Percentiles rank a stretch among this genome's conserved stretches.
These are phyloP conservation scores for Alfaro cultratus DNA, from an alignment of 2,797 vertebrate species.

Conservation along the genomic window DNA sequence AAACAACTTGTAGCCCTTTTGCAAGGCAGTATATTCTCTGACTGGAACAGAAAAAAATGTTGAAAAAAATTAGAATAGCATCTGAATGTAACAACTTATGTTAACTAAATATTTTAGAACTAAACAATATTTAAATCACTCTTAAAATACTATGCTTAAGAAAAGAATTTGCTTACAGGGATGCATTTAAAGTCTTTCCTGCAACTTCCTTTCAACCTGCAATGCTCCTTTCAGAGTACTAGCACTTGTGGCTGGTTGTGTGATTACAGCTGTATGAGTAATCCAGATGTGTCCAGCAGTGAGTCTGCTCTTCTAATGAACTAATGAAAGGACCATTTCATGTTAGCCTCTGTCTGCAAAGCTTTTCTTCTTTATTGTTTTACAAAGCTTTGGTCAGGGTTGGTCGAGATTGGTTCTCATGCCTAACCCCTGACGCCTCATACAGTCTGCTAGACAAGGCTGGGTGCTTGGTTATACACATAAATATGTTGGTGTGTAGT, in stretches of 20 bases:
- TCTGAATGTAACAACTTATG: neutral
- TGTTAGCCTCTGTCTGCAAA: conserved; percentile 55
- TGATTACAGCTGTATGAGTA: conserved; percentile 64
- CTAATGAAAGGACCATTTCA: conserved; percentile 60
- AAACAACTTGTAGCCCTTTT: conserved; percentile 2
- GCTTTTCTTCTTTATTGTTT: conserved; percentile 68
- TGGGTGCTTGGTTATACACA: conserved; percentile 19
- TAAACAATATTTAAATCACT: neutral
- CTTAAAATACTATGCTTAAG: neutral
- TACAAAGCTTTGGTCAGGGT: conserved; percentile 53
- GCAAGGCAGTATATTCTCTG: neutral
- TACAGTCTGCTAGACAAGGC: conserved; percentile 49
- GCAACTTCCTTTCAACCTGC: conserved; percentile 19
- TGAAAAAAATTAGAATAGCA: neutral
- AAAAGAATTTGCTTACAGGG: conserved; percentile 4
- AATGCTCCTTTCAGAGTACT: conserved; percentile 21
- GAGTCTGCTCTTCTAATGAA: conserved; percentile 59
- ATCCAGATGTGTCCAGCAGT: conserved; percentile 73
- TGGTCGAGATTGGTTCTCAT: conserved; percentile 61
- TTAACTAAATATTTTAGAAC: neutral
- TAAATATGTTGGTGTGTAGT: neutral
- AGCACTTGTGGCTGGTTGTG: conserved; percentile 45
- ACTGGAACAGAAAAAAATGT: neutral
- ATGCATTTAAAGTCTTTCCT: conserved; percentile 7
- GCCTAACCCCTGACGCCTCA: conserved; percentile 62